Evolutionary conservation across 2,888 invertebrate genomes (phyloP).

Genomic region (Gymnocheta viridis): DNA sequence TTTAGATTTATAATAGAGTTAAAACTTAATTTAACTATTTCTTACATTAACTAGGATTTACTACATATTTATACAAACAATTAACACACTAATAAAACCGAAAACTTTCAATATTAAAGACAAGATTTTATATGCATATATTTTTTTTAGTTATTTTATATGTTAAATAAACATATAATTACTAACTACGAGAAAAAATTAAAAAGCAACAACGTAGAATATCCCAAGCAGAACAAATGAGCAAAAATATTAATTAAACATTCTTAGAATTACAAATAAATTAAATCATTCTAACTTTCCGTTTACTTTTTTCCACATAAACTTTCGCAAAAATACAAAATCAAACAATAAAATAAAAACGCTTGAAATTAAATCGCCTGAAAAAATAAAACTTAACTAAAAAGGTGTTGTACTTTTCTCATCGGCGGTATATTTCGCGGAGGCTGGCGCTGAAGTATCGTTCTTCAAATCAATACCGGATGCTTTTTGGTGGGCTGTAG

Average conservation of each 20-base stretch:
- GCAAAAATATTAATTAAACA: neutral
- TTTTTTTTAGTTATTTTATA: no score
- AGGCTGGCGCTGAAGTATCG: conserved; percentile 99
- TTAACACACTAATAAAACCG: no score
- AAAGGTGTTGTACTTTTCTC: conserved; percentile 99
- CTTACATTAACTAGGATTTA: no score
- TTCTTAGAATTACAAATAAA: neutral
- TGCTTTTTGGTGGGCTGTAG: conserved; percentile 99
- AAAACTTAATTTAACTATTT: no score
- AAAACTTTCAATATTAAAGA: no score
- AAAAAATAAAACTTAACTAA: conserved; percentile 43
- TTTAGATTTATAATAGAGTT: no score
- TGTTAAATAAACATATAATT: no score
- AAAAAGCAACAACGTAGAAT: conserved; percentile 32
- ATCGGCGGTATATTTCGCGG: conserved; percentile 99
- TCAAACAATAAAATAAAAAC: no score
- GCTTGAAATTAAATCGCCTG: no score
- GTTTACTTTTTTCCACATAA: conserved; percentile 31
- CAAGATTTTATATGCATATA: no score
- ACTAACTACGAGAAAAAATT: neutral
- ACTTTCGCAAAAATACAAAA: neutral
- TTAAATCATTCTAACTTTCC: conserved; percentile 8
- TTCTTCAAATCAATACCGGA: conserved; percentile 99
- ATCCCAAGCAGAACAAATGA: conserved; percentile 68
- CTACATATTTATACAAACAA: no score